Percentiles rank a stretch among this genome's conserved stretches.
These are phyloP conservation scores for Antedon mediterranea DNA, from an alignment of 53 echinoderm and acorn worm species.

Conservation along the genomic window DNA sequence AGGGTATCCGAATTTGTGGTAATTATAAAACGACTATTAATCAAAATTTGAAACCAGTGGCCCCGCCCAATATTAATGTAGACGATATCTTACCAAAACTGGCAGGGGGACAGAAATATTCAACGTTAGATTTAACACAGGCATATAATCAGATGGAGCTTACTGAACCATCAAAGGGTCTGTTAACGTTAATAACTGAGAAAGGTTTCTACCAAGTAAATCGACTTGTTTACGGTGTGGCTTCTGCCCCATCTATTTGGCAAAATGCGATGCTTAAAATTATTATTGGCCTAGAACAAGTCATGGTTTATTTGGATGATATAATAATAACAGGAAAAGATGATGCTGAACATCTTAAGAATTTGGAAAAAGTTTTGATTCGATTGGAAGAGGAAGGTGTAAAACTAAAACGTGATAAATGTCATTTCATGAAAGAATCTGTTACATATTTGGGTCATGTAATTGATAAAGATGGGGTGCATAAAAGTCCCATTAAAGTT, in stretches of 20 bases:
- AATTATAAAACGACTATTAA: constrained; percentile 39
- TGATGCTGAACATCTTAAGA: constrained; percentile 11
- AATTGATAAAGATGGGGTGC: constrained; percentile 27
- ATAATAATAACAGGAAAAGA: constrained; percentile 23
- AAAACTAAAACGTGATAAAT: constrained; percentile 17
- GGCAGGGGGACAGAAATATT: constrained; percentile 18
- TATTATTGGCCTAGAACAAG: constrained; percentile 18
- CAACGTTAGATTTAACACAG: constrained; percentile 27
- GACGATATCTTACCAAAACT: constrained; percentile 41
- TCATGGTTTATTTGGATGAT: constrained; percentile 39
- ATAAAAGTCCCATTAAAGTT: constrained; percentile 20
- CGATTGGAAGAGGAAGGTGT: constrained; percentile 11
- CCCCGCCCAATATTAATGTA: constrained; percentile 43
- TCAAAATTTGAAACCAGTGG: constrained; percentile 26
- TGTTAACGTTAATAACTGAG: constrained; percentile 12
- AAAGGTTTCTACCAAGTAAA: constrained; percentile 37
- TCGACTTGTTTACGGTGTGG: constrained; percentile 25
- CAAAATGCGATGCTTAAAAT: constrained; percentile 32
- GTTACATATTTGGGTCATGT: constrained; percentile 28
- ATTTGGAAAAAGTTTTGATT: constrained; percentile 14
- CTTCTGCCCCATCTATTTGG: constrained; percentile 44
- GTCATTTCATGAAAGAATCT: constrained; percentile 19
- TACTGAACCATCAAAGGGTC: constrained; percentile 19
- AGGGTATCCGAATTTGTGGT: constrained; percentile 47
- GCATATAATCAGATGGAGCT: constrained; percentile 46